phyloP scores from a whole-genome alignment of 2,797 vertebrate species.

The Lindbergichthys nudifrons region DNA sequence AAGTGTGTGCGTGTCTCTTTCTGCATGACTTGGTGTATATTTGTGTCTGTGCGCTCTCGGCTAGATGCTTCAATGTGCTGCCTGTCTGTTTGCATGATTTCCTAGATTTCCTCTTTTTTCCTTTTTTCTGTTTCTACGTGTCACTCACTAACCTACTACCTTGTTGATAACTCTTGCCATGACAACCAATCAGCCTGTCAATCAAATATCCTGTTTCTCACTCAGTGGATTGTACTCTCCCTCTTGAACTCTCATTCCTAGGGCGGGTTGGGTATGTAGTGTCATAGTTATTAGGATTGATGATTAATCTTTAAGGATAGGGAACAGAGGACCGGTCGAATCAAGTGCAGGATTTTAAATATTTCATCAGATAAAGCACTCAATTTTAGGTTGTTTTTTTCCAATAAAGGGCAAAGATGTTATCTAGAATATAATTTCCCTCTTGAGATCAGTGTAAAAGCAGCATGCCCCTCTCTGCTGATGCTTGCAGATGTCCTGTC shows the following conservation, averaged over 20 bases:
- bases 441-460: constrained; percentile 3
- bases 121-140: constrained; percentile 2
- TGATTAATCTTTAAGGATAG: not conserved
- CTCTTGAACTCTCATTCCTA: constrained; percentile 60
- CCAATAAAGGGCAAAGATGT: not conserved
- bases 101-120: constrained; percentile 17
- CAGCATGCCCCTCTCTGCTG: constrained; percentile 35
- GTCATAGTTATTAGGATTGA: not conserved
- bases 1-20: constrained; percentile 33
- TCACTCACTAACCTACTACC: constrained; percentile 75
- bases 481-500: constrained; percentile 59
- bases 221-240: constrained; percentile 86
- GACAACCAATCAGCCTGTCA: constrained; percentile 88
- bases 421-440: not conserved
- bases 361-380: not conserved
- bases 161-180: constrained; percentile 75
- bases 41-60: constrained; percentile 29
- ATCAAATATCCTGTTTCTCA: constrained; percentile 67
- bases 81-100: constrained; percentile 59
- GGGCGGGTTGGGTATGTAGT: constrained; percentile 43
- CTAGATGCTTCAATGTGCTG: constrained; percentile 23
- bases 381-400: not conserved
- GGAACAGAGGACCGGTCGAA: not conserved
- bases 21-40: constrained; percentile 45
- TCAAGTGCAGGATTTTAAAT: not conserved